Base-by-base conservation (phyloP, 53 echinoderm and acorn worm species). In the Echinometra lucunter region DNA sequence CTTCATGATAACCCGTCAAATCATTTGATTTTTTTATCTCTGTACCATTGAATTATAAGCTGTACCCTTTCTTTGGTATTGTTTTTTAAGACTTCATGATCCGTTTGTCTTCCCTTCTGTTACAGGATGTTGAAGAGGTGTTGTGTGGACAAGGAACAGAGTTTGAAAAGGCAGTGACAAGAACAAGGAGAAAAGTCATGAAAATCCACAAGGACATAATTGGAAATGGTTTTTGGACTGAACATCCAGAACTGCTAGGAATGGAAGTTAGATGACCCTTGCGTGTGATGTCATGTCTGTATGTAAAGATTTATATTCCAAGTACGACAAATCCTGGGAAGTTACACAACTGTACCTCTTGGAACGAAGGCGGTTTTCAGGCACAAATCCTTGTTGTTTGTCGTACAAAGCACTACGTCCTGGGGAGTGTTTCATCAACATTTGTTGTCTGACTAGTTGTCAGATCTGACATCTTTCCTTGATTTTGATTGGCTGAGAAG, bases 211-310 rank as follows among this genome's bases (percentile, higher is more conserved):
- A 82, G 23, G 98, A 98, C 92, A 95, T 98, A 60, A 98, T 98
- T 37, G 96, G 97, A 5, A 96, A 98, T 78, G 92, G 89, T 75
- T 98, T 98, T 88, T 98, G 98, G 98, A 69, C 67, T 25, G 66
- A 94, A 45, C 95, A 97, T 72, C 97, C 97, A 49, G 97, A 97
- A 93, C 95, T 98, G 38, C 92, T 98, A 2, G 93, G 93, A 44
- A 37, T 3, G 17, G 90, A 60, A 90, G 90, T 58, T 57, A 90
- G 58, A 66, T 90, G 88, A 88, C 88, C 88, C 49, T 42, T 19
- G 28, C 23, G 69, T 32, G 2, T 12, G 69, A 10, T 69, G 21
- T 23, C 1, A 40, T 16, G 42, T 78, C 4, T 78, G 19, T 78
- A 42, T 38, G 42, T 21, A 3, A 78, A 78, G 38, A 40, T 63